A percentile compares a stretch with the other conserved stretches of the same genome.
phyloP scores from a whole-genome alignment of 2,888 invertebrate genomes.

The Liodrosophila aerea region DNA sequence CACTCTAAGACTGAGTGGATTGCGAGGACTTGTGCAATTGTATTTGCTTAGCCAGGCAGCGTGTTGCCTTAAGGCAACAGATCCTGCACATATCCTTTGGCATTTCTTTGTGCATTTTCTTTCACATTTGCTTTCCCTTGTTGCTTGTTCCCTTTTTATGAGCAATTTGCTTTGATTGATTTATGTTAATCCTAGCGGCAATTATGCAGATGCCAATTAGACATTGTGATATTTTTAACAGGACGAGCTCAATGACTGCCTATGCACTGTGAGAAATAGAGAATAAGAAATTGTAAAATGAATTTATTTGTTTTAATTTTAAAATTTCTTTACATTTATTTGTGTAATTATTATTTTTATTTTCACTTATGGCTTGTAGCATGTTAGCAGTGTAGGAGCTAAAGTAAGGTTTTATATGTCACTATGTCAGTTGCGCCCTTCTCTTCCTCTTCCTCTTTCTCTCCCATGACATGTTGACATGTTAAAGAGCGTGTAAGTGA shows the following conservation, averaged over 20 bases:
- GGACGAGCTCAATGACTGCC: too few species aligned
- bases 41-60: slow-evolving; percentile 61
- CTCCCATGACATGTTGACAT: slow-evolving; percentile 68
- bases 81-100: slow-evolving; percentile 1
- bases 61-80: slow-evolving; percentile 21
- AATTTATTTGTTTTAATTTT: slow-evolving; percentile 9
- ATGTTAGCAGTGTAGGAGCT: slow-evolving; percentile 4
- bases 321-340: too few species aligned
- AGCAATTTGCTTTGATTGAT: slow-evolving; percentile 66
- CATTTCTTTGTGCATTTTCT: slow-evolving; percentile 41
- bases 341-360: too few species aligned
- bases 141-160: slow-evolving; percentile 6
- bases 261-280: too few species aligned
- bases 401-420: slow-evolving; percentile 75
- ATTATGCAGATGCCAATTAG: slow-evolving; percentile 52
- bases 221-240: too few species aligned
- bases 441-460: neutral
- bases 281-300: too few species aligned
- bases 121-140: slow-evolving; percentile 21
- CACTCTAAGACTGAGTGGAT: slow-evolving; percentile 19
- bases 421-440: slow-evolving; percentile 60
- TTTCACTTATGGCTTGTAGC: too few species aligned
- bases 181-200: slow-evolving; percentile 64
- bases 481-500: slow-evolving; percentile 76
- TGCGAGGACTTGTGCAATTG: slow-evolving; percentile 69